These are phyloP conservation scores for Vultur gryphus DNA, from an alignment of 2,797 vertebrate genomes.

Conservation along the genomic window DNA sequence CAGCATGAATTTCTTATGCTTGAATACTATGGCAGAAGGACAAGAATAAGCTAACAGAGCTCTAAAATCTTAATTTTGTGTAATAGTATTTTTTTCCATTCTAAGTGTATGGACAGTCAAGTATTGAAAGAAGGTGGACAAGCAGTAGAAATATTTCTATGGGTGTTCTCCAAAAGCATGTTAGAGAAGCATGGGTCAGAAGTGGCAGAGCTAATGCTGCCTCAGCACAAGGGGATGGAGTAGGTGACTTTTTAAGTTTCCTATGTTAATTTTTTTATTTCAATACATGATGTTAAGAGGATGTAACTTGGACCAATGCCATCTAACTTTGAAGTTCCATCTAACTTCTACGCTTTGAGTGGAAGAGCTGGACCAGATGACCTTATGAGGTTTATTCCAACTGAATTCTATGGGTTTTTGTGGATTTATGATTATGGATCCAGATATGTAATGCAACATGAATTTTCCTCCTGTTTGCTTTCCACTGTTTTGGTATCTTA, in stretches of 20 bases:
- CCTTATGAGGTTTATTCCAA: not conserved
- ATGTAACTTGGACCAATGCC: not conserved
- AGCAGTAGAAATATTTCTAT: not conserved
- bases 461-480: not conserved
- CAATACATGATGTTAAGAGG: not conserved
- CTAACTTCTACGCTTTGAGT: not conserved
- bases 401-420: not conserved
- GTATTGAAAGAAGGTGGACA: not conserved
- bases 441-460: not conserved
- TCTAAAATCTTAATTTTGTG: not conserved
- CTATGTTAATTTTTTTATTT: not conserved
- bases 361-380: not conserved
- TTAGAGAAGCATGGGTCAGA: not conserved
- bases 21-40: not conserved
- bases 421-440: not conserved
- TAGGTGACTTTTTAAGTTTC: not conserved
- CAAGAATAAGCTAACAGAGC: not conserved
- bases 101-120: not conserved
- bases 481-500: not conserved
- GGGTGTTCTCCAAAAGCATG: not conserved
- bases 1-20: not conserved
- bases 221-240: not conserved
- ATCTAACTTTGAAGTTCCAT: not conserved
- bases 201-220: not conserved
- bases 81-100: not conserved